phyloP scores from a whole-genome alignment of 2,888 invertebrate genomes.

The Nowickia ferox region DNA sequence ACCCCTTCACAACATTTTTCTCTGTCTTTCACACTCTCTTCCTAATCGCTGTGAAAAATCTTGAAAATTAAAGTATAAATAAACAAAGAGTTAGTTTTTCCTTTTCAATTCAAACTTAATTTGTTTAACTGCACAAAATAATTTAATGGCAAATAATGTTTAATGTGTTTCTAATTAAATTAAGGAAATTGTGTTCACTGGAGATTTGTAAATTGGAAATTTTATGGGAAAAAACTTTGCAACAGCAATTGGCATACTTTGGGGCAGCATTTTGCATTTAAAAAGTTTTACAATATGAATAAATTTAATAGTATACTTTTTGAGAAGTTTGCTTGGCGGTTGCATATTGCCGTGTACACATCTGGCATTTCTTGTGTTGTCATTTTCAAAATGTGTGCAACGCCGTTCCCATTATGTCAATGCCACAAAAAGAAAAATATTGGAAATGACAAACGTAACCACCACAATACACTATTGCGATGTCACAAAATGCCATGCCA shows the following conservation, averaged over 20 bases:
- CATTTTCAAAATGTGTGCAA: no score
- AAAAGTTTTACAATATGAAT: not conserved
- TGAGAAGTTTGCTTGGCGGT: no score
- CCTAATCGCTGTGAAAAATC: slow-evolving; percentile 20
- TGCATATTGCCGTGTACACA: no score
- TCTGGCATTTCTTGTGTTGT: no score
- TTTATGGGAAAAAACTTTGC: not conserved
- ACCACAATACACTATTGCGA: no score
- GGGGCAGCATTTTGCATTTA: not conserved
- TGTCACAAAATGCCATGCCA: no score
- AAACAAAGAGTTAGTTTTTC: slow-evolving; percentile 11
- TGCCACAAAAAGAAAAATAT: no score
- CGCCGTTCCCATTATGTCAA: no score
- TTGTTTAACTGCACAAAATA: slow-evolving; percentile 9
- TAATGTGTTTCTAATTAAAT: slow-evolving; percentile 6
- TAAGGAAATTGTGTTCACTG: slow-evolving; percentile 28
- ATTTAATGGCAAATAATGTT: slow-evolving; percentile 15
- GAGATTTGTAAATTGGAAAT: not conserved
- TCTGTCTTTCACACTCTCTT: not conserved
- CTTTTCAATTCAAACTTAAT: slow-evolving; percentile 28
- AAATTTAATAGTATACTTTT: not conserved
- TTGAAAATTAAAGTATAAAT: slow-evolving; percentile 12
- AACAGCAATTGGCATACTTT: slow-evolving; percentile 9
- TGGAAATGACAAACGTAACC: no score
- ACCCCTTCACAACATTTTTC: no score